A percentile compares a stretch with the other conserved stretches of the same genome.
Evolutionary conservation across 2,113 vertebrate genomes (phyloP).

Genomic region (Paraplagusia blochii): DNA sequence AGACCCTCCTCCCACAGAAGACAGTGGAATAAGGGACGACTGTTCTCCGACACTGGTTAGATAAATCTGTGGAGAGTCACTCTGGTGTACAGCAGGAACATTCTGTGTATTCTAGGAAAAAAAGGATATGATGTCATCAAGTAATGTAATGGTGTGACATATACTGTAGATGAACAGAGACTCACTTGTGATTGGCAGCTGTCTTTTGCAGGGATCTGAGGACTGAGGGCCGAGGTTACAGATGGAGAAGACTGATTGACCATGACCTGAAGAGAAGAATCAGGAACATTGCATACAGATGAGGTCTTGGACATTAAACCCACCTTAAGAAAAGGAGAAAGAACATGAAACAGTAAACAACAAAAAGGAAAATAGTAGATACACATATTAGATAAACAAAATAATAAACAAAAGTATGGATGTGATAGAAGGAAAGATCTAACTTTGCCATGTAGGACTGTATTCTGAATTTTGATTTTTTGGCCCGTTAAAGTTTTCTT

Average conservation of each 20-base stretch:
- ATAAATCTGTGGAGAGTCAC: conserved; percentile 74
- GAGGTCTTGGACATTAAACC: conserved; percentile 23
- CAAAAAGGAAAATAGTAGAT: too few relatives aligned
- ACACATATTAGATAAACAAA: too few relatives aligned
- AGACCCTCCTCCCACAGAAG: conserved; percentile 68
- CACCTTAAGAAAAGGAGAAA: conserved; percentile 35
- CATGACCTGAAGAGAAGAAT: conserved; percentile 72
- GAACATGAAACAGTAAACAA: too few relatives aligned
- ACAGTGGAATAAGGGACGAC: conserved; percentile 63
- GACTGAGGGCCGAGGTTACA: conserved; percentile 70
- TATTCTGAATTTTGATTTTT: too few relatives aligned
- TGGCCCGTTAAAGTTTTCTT: too few relatives aligned
- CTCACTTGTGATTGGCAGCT: conserved; percentile 58
- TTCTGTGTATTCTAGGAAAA: conserved; percentile 54
- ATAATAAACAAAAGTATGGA: too few relatives aligned
- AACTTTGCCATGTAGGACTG: too few relatives aligned
- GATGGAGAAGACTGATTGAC: conserved; percentile 75
- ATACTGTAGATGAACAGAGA: neutral
- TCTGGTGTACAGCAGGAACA: conserved; percentile 14
- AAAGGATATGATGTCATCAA: neutral
- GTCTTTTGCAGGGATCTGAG: conserved; percentile 59
- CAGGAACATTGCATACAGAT: conserved; percentile 25
- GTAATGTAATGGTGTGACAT: neutral
- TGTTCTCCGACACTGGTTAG: conserved; percentile 70
- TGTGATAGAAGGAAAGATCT: too few relatives aligned